Percentiles rank a stretch among this genome's conserved stretches.
These are phyloP conservation scores for Lophochroa leadbeateri DNA, from an alignment of 2,113 vertebrate species.

Conservation along the genomic window DNA sequence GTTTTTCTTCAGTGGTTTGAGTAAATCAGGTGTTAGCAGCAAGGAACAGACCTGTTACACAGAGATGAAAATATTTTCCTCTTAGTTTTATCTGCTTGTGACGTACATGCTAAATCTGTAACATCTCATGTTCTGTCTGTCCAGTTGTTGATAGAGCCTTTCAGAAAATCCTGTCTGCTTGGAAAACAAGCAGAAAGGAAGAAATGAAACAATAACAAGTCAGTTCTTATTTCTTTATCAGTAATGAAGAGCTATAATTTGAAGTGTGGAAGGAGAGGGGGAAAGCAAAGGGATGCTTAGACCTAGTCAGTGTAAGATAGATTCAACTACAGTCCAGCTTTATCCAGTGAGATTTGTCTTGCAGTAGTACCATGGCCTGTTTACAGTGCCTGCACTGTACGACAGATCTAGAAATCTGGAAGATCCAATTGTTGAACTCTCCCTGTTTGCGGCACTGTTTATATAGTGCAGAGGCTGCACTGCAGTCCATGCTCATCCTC, in stretches of 20 bases:
- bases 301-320: not conserved
- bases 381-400: not conserved
- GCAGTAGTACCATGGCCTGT: not conserved
- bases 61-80: not conserved
- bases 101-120: not conserved
- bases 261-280: not conserved
- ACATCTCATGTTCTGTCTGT: not conserved
- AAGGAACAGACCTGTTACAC: not conserved
- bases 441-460: not conserved
- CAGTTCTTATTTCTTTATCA: not conserved
- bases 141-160: not conserved
- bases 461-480: not conserved
- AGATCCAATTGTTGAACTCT: not conserved
- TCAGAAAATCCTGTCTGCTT: not conserved
- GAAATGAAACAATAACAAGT: not conserved
- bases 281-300: not conserved
- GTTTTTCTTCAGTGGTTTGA: not conserved
- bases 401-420: not conserved
- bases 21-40: not conserved
- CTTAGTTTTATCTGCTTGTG: not conserved
- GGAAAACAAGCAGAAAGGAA: not conserved
- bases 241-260: not conserved
- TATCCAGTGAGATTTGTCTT: not conserved
- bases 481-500: not conserved
- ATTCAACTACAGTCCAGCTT: not conserved